Base-by-base conservation (phyloP, 2,113 vertebrate species). In the Siniperca chuatsi region DNA sequence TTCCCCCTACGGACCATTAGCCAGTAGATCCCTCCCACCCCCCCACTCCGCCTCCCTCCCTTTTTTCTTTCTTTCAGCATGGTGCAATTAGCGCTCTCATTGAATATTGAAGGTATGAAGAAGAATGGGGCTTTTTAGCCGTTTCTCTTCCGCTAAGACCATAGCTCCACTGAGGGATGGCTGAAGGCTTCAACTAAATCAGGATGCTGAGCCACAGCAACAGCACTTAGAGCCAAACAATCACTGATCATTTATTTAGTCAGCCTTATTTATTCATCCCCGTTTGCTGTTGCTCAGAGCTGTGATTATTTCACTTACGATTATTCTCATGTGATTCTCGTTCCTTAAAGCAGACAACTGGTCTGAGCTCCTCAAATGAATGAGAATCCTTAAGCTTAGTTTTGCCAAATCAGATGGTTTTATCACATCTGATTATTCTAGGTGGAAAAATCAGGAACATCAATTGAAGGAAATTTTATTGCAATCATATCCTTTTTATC, bases 91-190 rank as follows among this genome's bases (percentile, higher is more conserved):
- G 93, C 88, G 60, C 89, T 93, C 94, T 95, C 92, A 95, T 93
- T 94, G 93, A 95, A 95, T 96, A 96, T 95, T 96, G 95, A 96
- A 95, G 89, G 94, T 94, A 92, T 93, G 87, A 94, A 95, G 94
- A 96, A 94, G 93, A 95, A 96, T 95, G 93, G 89, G 90, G 92
- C 94, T 94, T 95, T 95, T 95, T 94, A 95, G 92, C 91, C 81
- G 74, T 93, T 93, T 95, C 92, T 94, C 95, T 95, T 94, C 95
- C 92, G 92, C 88, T 94, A 92, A 92, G 92, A 92, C 93, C 90
- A 94, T 80, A 79, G 92, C 87, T 94, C 86, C 82, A 46, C 82
- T 91, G 88, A 92, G 91, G 90, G 92, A 94, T 93, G 89, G 94
- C 92, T 93, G 89, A 95, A 88, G 93, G 94, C 93, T 94, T 91